Base-by-base conservation (phyloP, 2,113 vertebrate species). In the Martes martes region DNA sequence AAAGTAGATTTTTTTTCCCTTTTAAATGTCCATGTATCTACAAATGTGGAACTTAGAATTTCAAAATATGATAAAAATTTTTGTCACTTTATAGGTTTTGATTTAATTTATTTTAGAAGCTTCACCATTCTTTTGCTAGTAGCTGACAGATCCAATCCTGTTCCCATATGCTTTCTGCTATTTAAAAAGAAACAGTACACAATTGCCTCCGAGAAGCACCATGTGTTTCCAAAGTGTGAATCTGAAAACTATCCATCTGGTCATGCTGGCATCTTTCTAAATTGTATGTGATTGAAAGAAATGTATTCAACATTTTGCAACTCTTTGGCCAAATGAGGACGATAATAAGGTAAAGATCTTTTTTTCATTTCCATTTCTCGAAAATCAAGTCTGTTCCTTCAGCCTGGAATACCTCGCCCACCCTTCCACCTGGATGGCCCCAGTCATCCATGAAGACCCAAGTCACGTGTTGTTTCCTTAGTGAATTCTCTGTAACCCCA, bases 101-200 rank as follows among this genome's bases (percentile, higher is more conserved):
- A 92, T 97, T 88, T 80, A 88, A 96, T 97, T 97, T 92, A 92
- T 95, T 94, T 97, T 95, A 96, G 95, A 97, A 94, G 52, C 85
- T 47, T 96, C 88, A 95, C 88, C 85, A 78, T 96, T 95, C 96
- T 96, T 96, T 91, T 97, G 96, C 95, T 97, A 96, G 94, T 95
- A 95, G 92, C 93, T 98, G 96, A 96, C 92, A 97, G 94, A 88
- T 97, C 92, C 87, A 92, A 92, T 96, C 92, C 94, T 67, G 16
- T 95, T 92, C 96, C 97, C 98, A 98, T 98, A 98, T 98, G 98
- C 93, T 98, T 97, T 96, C 95, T 98, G 96, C 97, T 98, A 97
- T 98, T 98, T 97, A 96, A 97, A 97, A 97, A 97, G 96, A 97
- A 98, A 97, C 81, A 96, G 97, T 96, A 92, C 94, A 97, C 97